Evolutionary conservation across 2,888 invertebrate genomes (phyloP), one percentile per base, ranked within the genome.

Genomic region (Acrobasis consociella): DNA sequence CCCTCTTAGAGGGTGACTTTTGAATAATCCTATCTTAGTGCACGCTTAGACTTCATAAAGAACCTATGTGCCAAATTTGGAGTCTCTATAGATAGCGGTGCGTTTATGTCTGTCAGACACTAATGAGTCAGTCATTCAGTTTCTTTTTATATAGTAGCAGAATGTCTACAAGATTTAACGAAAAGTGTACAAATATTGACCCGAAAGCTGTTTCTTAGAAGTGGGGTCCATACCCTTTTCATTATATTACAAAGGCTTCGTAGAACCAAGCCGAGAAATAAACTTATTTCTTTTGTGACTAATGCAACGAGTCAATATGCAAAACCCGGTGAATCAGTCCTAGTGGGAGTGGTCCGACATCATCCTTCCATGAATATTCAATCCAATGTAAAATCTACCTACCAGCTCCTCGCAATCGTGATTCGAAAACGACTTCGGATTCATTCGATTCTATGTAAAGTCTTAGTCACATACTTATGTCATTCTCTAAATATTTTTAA

Each of bases 351-450:
- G 49, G 55, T 49, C 61, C 31, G 42, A 52, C 51, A 42, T 60
- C 60, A 60, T 60, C 60, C 51, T 51, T 52, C 38, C 38, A 60
- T 60, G 51, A 60, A 60, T 60, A 60, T 60, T 60, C 60, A 60
- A 60, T 51, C 17, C 15, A 51, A 51, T 51, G 60, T 22, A 59
- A 42, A 60, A 60, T 51, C 22, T 38, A 17, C 51, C 51, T 38
- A 22, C 17, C 16, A 39, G 22, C 51, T 5, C 10, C n/a, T n/a
- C 11, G 15, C 49, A n/a, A 3, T 15, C 49, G 16, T 39, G 9
- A 13, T 13, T n/a, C 16, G 16, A 50, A n/a, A n/a, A 16, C 15
- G 10, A 38, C 17, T 38, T 51, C 13, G 7, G 16, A 51, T 60
- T 51, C 39, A 60, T 60, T 60, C 11, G 49, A 59, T 31, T 37